These are phyloP conservation scores for Momotus momota DNA, from an alignment of 2,797 vertebrate species.

Conservation along the genomic window DNA sequence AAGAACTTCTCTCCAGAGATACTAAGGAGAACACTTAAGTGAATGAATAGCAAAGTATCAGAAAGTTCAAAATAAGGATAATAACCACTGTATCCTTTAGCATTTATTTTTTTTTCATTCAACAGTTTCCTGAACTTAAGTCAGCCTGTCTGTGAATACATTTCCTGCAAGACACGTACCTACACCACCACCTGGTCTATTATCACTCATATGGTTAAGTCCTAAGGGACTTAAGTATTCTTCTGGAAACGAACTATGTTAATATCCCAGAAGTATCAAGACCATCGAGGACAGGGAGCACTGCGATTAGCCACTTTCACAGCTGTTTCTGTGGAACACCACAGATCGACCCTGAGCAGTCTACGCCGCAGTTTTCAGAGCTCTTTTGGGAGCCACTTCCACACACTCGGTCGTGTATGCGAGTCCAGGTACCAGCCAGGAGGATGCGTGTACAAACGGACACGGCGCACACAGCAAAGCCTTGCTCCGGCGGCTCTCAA, in stretches of 20 bases:
- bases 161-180: neutral
- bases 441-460: rapidly evolving
- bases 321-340: rapidly evolving
- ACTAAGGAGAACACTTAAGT: neutral
- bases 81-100: neutral
- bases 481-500: neutral
- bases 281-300: rapidly evolving
- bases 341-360: neutral
- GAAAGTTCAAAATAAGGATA: neutral
- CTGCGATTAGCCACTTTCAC: rapidly evolving
- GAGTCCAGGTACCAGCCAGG: no score
- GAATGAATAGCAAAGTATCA: neutral
- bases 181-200: neutral
- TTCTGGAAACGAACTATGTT: rapidly evolving
- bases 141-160: neutral
- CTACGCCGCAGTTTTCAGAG: rapidly evolving
- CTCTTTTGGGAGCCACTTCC: neutral
- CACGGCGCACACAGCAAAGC: rapidly evolving
- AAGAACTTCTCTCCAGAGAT: neutral
- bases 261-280: rapidly evolving
- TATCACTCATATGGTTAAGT: neutral
- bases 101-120: neutral
- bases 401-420: no score
- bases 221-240: neutral
- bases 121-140: neutral